Evolutionary conservation across 1,140 invertebrate genomes (phyloP).

Genomic region (Hesperophylax magnus): DNA sequence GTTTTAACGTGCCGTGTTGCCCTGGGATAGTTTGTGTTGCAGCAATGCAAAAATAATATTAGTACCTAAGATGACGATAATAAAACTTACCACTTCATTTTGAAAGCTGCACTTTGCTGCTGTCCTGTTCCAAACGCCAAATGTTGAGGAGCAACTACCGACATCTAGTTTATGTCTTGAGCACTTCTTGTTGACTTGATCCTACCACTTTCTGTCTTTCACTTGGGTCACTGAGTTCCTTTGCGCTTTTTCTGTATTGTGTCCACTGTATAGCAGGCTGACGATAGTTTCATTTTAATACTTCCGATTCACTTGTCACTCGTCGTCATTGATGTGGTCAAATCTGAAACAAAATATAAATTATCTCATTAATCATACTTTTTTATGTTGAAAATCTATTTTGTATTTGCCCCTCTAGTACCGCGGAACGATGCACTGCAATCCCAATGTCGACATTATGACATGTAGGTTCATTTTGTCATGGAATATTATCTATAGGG

Average conservation of each 20-base stretch:
- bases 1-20: too few relatives aligned
- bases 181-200: too few relatives aligned
- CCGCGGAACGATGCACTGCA: too few relatives aligned
- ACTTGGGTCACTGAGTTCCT: conserved; percentile 16
- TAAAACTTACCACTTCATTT: conserved; percentile 31
- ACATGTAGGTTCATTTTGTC: too few relatives aligned
- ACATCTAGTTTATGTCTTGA: not conserved
- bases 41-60: too few relatives aligned
- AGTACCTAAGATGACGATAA: not conserved
- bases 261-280: not conserved
- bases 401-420: too few relatives aligned
- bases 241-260: conserved; percentile 7
- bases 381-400: too few relatives aligned
- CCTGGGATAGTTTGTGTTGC: too few relatives aligned
- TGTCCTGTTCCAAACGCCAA: conserved; percentile 3
- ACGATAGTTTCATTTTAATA: not conserved
- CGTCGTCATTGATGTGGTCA: not conserved
- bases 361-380: too few relatives aligned
- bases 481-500: too few relatives aligned
- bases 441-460: too few relatives aligned
- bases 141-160: conserved; percentile 27
- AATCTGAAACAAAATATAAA: not conserved
- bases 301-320: not conserved
- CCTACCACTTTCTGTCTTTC: not conserved
- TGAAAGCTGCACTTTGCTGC: conserved; percentile 27